Base-by-base conservation (phyloP, 1,140 invertebrate species). In the Vanessa atalanta region DNA sequence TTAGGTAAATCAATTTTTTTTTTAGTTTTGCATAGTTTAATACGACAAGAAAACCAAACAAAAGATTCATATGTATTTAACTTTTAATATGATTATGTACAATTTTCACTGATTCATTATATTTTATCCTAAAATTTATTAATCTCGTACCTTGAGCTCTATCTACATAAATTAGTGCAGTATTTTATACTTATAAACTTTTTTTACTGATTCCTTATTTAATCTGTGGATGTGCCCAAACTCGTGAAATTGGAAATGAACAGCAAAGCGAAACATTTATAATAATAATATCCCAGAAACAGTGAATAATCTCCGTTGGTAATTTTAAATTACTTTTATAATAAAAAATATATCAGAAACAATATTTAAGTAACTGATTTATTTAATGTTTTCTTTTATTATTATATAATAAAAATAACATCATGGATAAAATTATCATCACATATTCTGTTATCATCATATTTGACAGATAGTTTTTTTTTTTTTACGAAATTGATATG, bases 151-250 rank as follows among this genome's bases (percentile, higher is more conserved):
- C 43, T 61, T 61, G 57, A 61, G 57, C 57, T 61, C 57, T 61
- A 37, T 61, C 57, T 61, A 61, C 57, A 61, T 61, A 37, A 66
- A 73, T 26, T 60, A 74, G 53, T 70, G 68, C 63, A 61, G 57
- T 61, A 61, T 31, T 61, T 61, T 61, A 61, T 61, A 61, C 31
- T 72, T 77, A 72, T 70, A 73, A 66, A 57, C 69, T n/a, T 75
- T 14, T 37, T 37, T 61, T 60, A 31, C 12, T 37, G 15, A 26
- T 26, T 26, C 23, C 23, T 15, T 61, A 37, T 37, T 37, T 57
- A 20, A 57, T 57, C 55, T 26, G 57, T 61, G 31, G 57, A 61
- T 61, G 53, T 57, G 53, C 53, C 53, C 53, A 57, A 57, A 57
- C 53, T 57, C 16, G 53, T 57, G 53, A 57, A 57, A 61, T 61